Evolutionary conservation across 2,888 invertebrate species (phyloP).

Genomic region (Chloroclystis v-ata): DNA sequence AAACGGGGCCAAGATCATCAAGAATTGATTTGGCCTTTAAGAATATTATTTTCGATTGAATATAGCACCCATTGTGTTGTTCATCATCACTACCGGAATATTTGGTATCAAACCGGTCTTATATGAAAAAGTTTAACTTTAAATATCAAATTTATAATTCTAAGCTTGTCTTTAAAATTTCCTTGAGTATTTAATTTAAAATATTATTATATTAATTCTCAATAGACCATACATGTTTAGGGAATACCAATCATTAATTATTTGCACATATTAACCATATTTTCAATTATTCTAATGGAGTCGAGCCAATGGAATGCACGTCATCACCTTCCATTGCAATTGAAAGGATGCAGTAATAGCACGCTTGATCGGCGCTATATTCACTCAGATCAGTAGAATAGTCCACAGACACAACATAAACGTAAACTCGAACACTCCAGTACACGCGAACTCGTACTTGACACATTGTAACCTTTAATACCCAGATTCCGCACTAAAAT

Average conservation of each 20-base stretch:
- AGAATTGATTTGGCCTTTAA: slow-evolving; percentile 8
- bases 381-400: slow-evolving; percentile 11
- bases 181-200: too few species aligned
- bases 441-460: slow-evolving; percentile 25
- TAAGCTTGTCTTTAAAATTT: too few species aligned
- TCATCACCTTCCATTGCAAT: slow-evolving; percentile 1
- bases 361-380: slow-evolving; percentile 14
- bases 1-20: slow-evolving; percentile 6
- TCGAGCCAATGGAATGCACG: background rate
- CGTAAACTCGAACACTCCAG: slow-evolving; percentile 3
- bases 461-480: slow-evolving; percentile 21
- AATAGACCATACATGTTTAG: too few species aligned
- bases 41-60: slow-evolving; percentile 1
- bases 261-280: too few species aligned
- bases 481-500: slow-evolving; percentile 30
- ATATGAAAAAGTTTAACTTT: too few species aligned
- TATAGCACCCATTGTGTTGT: background rate
- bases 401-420: slow-evolving; percentile 9
- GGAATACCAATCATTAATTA: too few species aligned
- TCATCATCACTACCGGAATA: background rate
- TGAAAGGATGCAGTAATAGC: slow-evolving; percentile 14
- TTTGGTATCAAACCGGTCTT: background rate
- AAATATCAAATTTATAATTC: too few species aligned
- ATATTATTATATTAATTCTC: too few species aligned
- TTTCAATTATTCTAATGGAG: too few species aligned